Base-by-base conservation (phyloP, 2,113 vertebrate species). In the Casuarius casuarius region DNA sequence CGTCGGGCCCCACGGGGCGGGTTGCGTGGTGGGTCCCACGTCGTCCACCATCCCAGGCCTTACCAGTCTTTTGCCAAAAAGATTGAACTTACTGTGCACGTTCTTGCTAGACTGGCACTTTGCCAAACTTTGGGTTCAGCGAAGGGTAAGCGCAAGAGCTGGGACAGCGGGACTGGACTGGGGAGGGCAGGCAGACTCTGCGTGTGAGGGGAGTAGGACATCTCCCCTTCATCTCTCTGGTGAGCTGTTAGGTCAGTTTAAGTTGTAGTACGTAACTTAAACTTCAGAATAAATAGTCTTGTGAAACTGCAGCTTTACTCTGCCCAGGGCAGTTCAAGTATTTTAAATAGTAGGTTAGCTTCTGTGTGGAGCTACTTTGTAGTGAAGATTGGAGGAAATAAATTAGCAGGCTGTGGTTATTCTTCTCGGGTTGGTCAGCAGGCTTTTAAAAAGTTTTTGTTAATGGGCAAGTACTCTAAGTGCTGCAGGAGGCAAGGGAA, bases 1-100 rank as follows among this genome's bases (percentile, higher is more conserved):
- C 44, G 11, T 25, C 54, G 12, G 9, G 22, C 54, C 54, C 26
- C 21, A 10, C 10, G 25, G 14, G 54, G 14, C 26, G 38, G 51
- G 19, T 5, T 56, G 31, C 0, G 0, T 20, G 8, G 29, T 22
- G 17, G 31, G 16, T 76, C 44, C 83, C 3, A 0, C 28, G 5
- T 31, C 84, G 17, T 48, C 14, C 52, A 18, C 33, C 25, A 51
- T 15, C 18, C 16, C 70, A 7, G 84, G 52, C 48, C 4, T 44
- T 89, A 26, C 6, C 12, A 13, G 14, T 83, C 61, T 31, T 12
- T 84, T 90, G 29, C 75, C 63, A 46, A 1, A 76, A 63, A 62
- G 35, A 14, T 46, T 29, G 63, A 76, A 58, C 7, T 83, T n/a
- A 8, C 5, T 66, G 9, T 25, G 25, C n/a, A 51, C 12, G 38